A percentile compares a stretch with the other conserved stretches of the same genome.
These are phyloP conservation scores for Styela clava DNA, from an alignment of 23 tunicate species.

Conservation along the genomic window DNA sequence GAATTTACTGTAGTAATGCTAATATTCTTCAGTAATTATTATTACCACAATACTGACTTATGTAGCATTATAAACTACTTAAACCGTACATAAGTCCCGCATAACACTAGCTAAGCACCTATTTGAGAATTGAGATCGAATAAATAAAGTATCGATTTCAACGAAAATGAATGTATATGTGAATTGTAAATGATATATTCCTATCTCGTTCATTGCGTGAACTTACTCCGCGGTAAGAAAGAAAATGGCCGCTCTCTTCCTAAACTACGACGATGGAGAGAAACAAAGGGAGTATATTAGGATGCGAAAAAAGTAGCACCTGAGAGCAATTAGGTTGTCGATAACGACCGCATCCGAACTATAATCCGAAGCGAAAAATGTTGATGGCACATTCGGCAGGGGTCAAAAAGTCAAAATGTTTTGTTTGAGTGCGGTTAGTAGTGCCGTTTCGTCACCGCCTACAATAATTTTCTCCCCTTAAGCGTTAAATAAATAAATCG, in stretches of 20 bases:
- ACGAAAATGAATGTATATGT: no score
- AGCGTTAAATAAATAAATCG: constrained; percentile 1
- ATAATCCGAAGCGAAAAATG: constrained; percentile 19
- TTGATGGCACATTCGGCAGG: constrained; percentile 25
- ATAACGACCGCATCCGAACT: constrained; percentile 19
- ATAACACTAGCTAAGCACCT: no score
- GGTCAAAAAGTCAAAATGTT: constrained; percentile 38
- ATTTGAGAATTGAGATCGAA: no score
- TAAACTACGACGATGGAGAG: no score
- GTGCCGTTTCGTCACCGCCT: constrained; percentile 23
- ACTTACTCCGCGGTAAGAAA: background rate
- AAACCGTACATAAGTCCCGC: no score
- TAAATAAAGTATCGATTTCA: no score
- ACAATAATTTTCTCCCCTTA: constrained; percentile 18
- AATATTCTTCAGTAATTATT: no score
- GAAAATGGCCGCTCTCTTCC: background rate
- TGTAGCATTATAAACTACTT: no score
- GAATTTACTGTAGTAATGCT: no score
- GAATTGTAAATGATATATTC: no score
- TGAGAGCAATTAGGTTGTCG: constrained; percentile 33
- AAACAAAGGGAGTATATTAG: constrained; percentile 6
- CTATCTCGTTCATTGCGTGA: no score
- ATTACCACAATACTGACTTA: no score
- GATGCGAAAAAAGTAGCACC: constrained; percentile 22
- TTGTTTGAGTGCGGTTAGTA: constrained; percentile 17